Base-by-base conservation (phyloP, 1,140 invertebrate species). In the Micrasema minimum region DNA sequence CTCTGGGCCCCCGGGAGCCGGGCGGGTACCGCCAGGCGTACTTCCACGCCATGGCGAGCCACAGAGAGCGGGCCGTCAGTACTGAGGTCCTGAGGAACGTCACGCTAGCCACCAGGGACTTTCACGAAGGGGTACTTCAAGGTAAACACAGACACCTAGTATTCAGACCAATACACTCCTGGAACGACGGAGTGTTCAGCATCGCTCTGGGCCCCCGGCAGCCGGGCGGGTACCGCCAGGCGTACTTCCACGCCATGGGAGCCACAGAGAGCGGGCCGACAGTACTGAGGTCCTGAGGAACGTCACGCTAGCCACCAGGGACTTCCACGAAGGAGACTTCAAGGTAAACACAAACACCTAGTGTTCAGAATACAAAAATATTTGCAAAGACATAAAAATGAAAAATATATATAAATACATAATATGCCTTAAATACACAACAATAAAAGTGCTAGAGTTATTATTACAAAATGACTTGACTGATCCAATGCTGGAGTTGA, bases 141-240 rank as follows among this genome's bases (percentile, higher is more conserved):
- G 4, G 5, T n/a, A n/a, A n/a, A n/a, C n/a, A n/a, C n/a, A n/a
- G n/a, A n/a, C n/a, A n/a, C n/a, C n/a, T n/a, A n/a, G n/a, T n/a
- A n/a, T n/a, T n/a, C n/a, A n/a, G n/a, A n/a, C n/a, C n/a, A n/a
- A n/a, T n/a, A n/a, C 91, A 91, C 76, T 89, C 90, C 78, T 92
- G 90, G 90, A 88, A 87, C 50, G 91, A 92, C 76, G 91, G 91
- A 0, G 80, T 92, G 4, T 92, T 93, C 77, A 91, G 90, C 61
- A 77, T 90, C 0, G 87, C 88, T 0, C 72, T 92, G 26, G 88
- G 89, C 0, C 86, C 86, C 0, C 77, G 85, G 1, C 82, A 83
- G 2, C 57, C 75, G 0, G 80, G 88, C 71, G 87, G 87, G 7
- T 87, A 82, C 75, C 85, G 86, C 41, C 85, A 82, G 23, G 85